These are phyloP conservation scores for Phortica okadai DNA, from an alignment of 2,888 invertebrate genomes.

Conservation along the genomic window DNA sequence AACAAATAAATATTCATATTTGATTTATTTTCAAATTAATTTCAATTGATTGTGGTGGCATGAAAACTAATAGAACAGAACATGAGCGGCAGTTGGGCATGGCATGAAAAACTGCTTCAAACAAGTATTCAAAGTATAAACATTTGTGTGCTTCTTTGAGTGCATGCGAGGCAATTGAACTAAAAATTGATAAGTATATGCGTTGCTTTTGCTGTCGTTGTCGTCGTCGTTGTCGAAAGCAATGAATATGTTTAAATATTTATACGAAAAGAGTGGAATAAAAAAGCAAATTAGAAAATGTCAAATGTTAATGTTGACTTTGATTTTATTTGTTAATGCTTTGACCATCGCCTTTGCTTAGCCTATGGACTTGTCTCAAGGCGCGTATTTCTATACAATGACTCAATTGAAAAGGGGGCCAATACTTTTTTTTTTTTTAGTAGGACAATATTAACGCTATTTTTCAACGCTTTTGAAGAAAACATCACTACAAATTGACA, in stretches of 20 bases:
- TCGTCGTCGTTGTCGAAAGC: background rate
- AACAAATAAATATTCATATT: slow-evolving; percentile 16
- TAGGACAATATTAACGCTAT: too few relatives aligned
- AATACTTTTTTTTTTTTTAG: too few relatives aligned
- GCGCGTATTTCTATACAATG: background rate
- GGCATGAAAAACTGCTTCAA: slow-evolving; percentile 3
- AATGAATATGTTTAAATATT: background rate
- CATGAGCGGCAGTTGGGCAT: background rate
- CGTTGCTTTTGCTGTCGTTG: background rate
- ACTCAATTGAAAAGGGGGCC: background rate
- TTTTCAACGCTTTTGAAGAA: background rate
- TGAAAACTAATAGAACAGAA: background rate
- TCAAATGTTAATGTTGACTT: background rate
- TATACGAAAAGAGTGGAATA: background rate
- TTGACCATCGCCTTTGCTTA: background rate
- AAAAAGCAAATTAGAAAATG: background rate
- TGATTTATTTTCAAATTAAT: slow-evolving; percentile 50
- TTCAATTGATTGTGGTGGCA: slow-evolving; percentile 45
- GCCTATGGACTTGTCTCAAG: background rate
- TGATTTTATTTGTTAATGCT: background rate
- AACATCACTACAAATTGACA: slow-evolving; percentile 17
- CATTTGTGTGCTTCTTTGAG: background rate
- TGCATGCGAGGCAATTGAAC: background rate
- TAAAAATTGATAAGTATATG: background rate
- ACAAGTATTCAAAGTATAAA: background rate